Evolutionary conservation across 2,797 vertebrate species (phyloP), one percentile per base, ranked within the genome.

Genomic region (Sparidentex hasta): DNA sequence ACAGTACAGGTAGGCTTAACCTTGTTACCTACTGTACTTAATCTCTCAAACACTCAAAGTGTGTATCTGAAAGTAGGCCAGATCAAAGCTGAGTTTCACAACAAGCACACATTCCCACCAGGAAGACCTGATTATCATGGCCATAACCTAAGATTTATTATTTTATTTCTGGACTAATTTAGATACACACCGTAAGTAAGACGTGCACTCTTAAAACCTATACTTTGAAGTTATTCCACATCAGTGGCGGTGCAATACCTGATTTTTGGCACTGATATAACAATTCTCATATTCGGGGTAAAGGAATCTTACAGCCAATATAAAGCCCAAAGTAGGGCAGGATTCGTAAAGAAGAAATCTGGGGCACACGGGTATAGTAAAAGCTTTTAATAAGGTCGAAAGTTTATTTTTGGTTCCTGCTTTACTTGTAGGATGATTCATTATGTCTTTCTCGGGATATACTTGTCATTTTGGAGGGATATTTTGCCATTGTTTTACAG

Each of bases 11-110:
- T 18, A 20, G 41, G 2, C 14, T 54, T 68, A 74, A 86, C 65
- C 71, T 65, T 18, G 59, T 78, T 75, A 77, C n/a, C 21, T 1
- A 33, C 33, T 33, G 29, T 33, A 1, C 54, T 48, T 81, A 74
- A 89, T 86, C 77, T 80, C 62, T 52, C 46, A 65, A n/a, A 75
- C 64, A 43, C 51, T 69, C 38, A 7, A 25, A 47, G 25, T 50
- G 65, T 66, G 1, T 71, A 3, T 43, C 33, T 76, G 58, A 79
- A 79, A 3, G 29, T 33, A 41, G 33, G 43, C 6, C 27, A 2
- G 80, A 78, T 74, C 83, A 88, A 80, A 87, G 77, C 74, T 86
- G 67, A 81, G 68, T 58, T 77, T 72, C 29, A 80, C 41, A 58
- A 27, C 59, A 16, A 11, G 58, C 57, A 55, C 43, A 61, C 38